phyloP scores from a whole-genome alignment of 2,888 invertebrate species.

The Chrysolina haemoptera region DNA sequence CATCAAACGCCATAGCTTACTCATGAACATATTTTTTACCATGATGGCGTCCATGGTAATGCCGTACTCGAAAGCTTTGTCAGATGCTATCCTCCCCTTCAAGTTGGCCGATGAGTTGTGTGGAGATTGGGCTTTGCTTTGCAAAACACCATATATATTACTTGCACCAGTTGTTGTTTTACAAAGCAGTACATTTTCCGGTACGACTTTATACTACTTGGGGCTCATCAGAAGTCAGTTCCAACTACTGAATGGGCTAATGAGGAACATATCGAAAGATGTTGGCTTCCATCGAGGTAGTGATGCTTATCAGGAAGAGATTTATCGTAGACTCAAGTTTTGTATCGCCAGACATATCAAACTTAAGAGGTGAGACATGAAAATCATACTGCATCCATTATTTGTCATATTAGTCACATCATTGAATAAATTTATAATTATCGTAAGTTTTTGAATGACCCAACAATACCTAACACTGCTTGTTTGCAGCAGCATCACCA shows the following conservation, averaged over 20 bases:
- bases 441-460: no score
- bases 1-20: no score
- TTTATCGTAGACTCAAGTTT: background rate
- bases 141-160: background rate
- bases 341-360: slow-evolving; percentile 11
- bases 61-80: background rate
- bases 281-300: background rate
- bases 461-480: no score
- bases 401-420: no score
- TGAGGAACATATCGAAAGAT: background rate
- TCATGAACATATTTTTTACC: no score
- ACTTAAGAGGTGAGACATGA: background rate
- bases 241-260: background rate
- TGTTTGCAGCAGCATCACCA: no score
- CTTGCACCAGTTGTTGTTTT: background rate
- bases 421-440: no score
- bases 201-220: background rate
- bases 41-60: background rate
- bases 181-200: background rate
- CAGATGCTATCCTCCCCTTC: background rate
- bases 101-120: background rate
- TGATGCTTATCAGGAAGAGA: background rate
- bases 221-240: background rate
- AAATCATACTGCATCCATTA: no score
- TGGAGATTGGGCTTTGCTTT: background rate